Evolutionary conservation across 2,797 vertebrate genomes (phyloP).

Genomic region (Acropternis orthonyx): DNA sequence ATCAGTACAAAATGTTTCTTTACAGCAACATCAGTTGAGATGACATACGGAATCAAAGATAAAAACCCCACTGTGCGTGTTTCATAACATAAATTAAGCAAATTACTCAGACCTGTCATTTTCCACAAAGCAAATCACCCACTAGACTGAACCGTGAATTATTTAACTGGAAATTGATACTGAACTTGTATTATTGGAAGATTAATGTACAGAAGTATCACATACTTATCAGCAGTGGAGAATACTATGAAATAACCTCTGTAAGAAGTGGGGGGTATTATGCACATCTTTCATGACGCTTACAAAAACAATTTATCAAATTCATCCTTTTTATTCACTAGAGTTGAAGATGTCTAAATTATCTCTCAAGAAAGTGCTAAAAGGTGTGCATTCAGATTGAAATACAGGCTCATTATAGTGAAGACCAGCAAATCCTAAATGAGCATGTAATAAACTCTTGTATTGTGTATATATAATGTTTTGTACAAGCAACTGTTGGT

Average conservation of each 20-base stretch:
- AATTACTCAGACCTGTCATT: not conserved
- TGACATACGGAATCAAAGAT: not conserved
- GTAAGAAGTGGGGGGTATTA: not conserved
- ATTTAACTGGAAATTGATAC: slow-evolving; percentile 10
- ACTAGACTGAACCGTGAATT: not conserved
- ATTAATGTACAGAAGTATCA: not conserved
- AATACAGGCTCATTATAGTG: not conserved
- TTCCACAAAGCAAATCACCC: not conserved
- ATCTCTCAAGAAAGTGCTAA: not conserved
- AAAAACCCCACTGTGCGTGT: not conserved
- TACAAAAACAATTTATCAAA: not conserved
- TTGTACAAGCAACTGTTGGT: not conserved
- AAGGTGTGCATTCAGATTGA: not conserved
- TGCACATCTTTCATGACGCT: not conserved
- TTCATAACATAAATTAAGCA: not conserved
- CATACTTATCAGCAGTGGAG: not conserved
- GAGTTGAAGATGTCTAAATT: not conserved
- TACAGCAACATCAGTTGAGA: not conserved
- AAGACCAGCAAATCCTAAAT: not conserved
- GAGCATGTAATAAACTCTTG: not conserved
- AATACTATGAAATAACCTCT: not conserved
- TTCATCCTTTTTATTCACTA: not conserved
- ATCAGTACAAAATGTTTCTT: not conserved
- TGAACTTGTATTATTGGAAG: not conserved
- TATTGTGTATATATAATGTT: not conserved